phyloP scores from a whole-genome alignment of 2,888 invertebrate genomes.

The Saturnia pavonia region DNA sequence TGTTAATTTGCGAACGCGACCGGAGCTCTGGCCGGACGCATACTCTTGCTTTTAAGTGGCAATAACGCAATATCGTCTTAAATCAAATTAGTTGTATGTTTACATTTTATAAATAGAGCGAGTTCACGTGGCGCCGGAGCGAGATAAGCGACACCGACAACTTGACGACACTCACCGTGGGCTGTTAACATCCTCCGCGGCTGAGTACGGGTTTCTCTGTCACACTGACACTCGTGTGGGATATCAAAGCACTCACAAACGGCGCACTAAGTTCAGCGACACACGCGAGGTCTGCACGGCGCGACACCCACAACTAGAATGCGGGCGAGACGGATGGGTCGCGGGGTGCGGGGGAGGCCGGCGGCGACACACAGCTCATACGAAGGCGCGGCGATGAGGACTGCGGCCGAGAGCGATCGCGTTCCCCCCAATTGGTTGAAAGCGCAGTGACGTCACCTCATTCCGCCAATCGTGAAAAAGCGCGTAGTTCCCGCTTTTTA shows the following conservation, averaged over 20 bases:
- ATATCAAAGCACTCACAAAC: constrained; percentile 78
- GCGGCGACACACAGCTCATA: constrained; percentile 74
- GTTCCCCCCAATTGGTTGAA: constrained; percentile 70
- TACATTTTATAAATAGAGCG: constrained; percentile 79
- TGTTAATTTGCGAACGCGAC: constrained; percentile 66
- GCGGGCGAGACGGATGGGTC: constrained; percentile 68
- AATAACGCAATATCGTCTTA: constrained; percentile 60
- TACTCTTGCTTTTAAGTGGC: constrained; percentile 64
- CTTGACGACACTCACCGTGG: constrained; percentile 74
- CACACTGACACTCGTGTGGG: constrained; percentile 79
- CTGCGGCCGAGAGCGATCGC: constrained; percentile 74
- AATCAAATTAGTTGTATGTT: constrained; percentile 77
- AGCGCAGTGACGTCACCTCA: constrained; percentile 68
- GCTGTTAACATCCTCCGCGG: constrained; percentile 81
- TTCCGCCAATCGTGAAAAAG: constrained; percentile 58
- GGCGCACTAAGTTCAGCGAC: constrained; percentile 78
- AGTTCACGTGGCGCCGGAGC: constrained; percentile 74
- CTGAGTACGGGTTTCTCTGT: constrained; percentile 68
- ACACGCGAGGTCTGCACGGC: constrained; percentile 80
- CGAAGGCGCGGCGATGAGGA: constrained; percentile 78
- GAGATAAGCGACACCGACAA: constrained; percentile 65
- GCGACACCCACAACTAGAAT: constrained; percentile 81
- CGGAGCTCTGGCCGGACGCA: constrained; percentile 56
- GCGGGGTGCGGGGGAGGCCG: constrained; percentile 69
- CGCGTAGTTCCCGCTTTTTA: constrained; percentile 46